Base-by-base conservation (phyloP, 2,113 vertebrate genomes). In the Poecilia latipinna region DNA sequence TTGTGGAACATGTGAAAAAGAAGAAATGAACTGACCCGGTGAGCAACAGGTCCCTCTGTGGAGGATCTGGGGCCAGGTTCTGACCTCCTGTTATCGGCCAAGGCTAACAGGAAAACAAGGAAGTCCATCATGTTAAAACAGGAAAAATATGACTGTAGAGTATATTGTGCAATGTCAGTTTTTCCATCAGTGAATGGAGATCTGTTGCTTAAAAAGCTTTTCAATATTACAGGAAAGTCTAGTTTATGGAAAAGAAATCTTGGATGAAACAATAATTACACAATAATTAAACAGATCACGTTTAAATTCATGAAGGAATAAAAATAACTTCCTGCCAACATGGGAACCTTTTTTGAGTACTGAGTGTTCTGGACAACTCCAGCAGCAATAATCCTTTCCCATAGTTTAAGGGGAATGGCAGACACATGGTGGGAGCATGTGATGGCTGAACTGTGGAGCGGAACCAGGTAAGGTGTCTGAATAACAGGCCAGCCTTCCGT, bases 341-440 rank as follows among this genome's bases (percentile, higher is more conserved):
- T 13, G 28, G 15, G 0, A 94, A 98, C 98, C 96, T 95, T 97
- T 77, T 79, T 92, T 0, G 98, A 99, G 91, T 95, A 97, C 84
- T 96, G 96, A 0, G 95, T 88, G 70, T 93, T 96, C 93, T 99
- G 97, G 68, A 95, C 93, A 84, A 90, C 92, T 64, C 97, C 98
- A 0, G 95, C 95, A 0, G 95, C 91, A 0, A 95, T 91, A 70
- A 99, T 81, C 39, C 96, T 90, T 88, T 99, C 98, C 98, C 98
- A 99, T 31, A 99, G 95, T 86, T 99, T 99, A 71, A 99, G 92
- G 0, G 98, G 97, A 74, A 99, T 97, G 89, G 96, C 95, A 76
- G 98, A 98, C 82, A 98, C 95, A 0, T 99, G 98, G 87, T 99
- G 96, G 2, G 98, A 99, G 86, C 97, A 99, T 72, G 97, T 99